Percentiles rank a stretch among this genome's conserved stretches.
Conservation (phyloP, 2,113 vertebrate species). For the Eubucco bourcierii region DNA sequence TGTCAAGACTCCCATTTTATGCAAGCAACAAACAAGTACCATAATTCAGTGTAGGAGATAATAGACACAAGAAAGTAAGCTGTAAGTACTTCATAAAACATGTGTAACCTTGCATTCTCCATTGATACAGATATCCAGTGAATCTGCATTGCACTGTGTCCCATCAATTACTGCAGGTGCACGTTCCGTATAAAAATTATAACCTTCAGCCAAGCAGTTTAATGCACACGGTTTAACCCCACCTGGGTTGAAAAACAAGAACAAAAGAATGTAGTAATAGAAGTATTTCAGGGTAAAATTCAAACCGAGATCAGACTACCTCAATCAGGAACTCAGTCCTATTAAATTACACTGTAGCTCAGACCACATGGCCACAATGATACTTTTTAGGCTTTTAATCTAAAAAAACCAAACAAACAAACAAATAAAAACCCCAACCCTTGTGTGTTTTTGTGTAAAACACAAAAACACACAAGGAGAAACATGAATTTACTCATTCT, state of each 20-base stretch:
- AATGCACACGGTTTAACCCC: conserved; percentile 96
- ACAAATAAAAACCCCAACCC: not conserved
- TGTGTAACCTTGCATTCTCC: conserved; percentile 96
- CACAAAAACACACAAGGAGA: not conserved
- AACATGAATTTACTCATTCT: not conserved
- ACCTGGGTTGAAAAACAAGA: conserved; percentile 74
- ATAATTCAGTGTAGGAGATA: not conserved
- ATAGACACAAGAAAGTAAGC: not conserved
- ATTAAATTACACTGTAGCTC: not conserved
- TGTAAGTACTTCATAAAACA: not conserved
- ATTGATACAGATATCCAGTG: conserved; percentile 98
- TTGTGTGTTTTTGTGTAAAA: not conserved
- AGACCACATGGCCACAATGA: not conserved
- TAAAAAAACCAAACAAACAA: not conserved
- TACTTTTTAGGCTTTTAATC: not conserved
- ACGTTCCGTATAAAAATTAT: conserved; percentile 99
- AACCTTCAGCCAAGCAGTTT: conserved; percentile 97
- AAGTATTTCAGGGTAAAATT: not conserved
- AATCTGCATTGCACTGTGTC: conserved; percentile 94
- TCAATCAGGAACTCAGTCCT: not conserved
- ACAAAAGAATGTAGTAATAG: not conserved
- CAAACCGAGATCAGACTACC: not conserved
- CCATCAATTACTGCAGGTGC: conserved; percentile 95
- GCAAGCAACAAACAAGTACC: not conserved
- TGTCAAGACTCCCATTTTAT: not conserved